Base-by-base conservation (phyloP, 53 echinoderm and acorn worm genomes). In the Astropecten irregularis region DNA sequence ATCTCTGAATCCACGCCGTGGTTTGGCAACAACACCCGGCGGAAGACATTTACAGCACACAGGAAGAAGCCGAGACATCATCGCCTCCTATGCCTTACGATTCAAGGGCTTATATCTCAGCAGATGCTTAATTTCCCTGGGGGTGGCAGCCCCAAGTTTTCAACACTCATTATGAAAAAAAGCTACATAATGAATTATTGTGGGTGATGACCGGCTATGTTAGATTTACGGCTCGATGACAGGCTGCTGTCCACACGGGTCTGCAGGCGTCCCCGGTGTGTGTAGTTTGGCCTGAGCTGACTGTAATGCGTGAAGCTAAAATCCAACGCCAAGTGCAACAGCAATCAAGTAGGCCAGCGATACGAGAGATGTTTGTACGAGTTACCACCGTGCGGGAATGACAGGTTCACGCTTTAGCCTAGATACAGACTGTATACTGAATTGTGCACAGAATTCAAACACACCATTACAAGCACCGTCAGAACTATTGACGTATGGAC, bases 131-230 rank as follows among this genome's bases (percentile, higher is more conserved):
- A 79, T 79, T 79, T 79, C 79, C 79, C 79, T 0, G 18, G 79
- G 63, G 79, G 42, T 68, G 22, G 25, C 74, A 14, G 25, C 38
- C 47, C 18, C 46, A 23, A 46, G 4, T 46, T 68, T 47, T 79
- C 79, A 79, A 42, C 79, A 46, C 62, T 49, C 62, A n/a, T 76
- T 76, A 21, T 44, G 47, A 60, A 19, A 57, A 29, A 19, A 20
- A 46, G 39, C 67, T 14, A 38, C 56, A 27, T 57, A 76, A 76
- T 79, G 79, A 79, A 79, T 79, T 79, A 79, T 49, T 60, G 79
- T 79, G 62, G 61, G 20, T 42, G 76, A 58, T 42, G 76, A 58
- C 56, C 76, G 8, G 58, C 76, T 8, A 23, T 28, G 58, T 35
- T 76, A 63, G 31, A 74, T 39, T 46, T 61, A 79, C 79, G 48